Conservation (phyloP, 1,140 invertebrate species). For the Chironomus tepperi region DNA sequence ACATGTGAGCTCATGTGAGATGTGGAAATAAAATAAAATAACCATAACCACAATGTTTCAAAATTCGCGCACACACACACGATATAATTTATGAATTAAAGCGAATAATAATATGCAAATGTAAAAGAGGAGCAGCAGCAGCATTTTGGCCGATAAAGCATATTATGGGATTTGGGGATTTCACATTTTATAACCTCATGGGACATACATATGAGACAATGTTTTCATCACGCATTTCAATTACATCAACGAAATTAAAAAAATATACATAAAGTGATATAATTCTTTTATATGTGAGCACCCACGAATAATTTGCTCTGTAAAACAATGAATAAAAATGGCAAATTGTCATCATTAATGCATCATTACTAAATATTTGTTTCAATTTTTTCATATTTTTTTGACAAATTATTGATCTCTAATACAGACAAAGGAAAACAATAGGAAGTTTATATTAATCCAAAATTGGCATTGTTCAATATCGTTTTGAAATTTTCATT, state of each 20-base stretch:
- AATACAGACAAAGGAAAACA: neutral
- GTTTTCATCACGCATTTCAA: neutral
- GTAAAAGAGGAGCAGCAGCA: neutral
- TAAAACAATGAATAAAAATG: neutral
- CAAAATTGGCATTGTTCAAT: too few species aligned
- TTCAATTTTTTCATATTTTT: neutral
- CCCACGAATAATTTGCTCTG: neutral
- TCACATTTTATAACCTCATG: neutral
- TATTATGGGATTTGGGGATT: neutral
- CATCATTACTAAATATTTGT: neutral
- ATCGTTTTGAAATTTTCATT: too few species aligned
- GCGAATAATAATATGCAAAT: neutral
- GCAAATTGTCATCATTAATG: neutral
- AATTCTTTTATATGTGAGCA: neutral
- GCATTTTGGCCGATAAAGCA: neutral
- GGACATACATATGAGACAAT: neutral
- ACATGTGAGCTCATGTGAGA: neutral
- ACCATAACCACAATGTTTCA: neutral
- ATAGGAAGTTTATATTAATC: neutral
- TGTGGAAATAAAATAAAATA: neutral
- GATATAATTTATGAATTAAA: slow-evolving; percentile 3
- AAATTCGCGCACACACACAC: neutral
- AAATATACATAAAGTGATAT: too few species aligned
- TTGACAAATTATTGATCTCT: neutral
- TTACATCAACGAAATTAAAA: neutral